A percentile compares a stretch with the other conserved stretches of the same genome.
Evolutionary conservation across 2,888 invertebrate species (phyloP).

Genomic region (Amiota communis): DNA sequence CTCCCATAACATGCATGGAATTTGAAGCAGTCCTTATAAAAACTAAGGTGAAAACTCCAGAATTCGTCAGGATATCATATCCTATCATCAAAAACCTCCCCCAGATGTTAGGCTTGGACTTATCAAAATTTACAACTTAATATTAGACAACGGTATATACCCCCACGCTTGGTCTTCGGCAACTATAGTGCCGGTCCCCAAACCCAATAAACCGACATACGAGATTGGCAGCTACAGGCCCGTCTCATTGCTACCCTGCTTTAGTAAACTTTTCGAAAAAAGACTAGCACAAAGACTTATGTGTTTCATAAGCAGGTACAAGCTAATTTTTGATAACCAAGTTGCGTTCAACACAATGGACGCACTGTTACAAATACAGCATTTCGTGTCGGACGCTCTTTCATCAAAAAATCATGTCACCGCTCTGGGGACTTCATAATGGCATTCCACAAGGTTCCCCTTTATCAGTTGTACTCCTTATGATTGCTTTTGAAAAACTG

Average conservation of each 20-base stretch:
- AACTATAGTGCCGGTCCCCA: background rate
- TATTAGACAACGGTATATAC: background rate
- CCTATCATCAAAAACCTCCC: background rate
- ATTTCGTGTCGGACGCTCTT: background rate
- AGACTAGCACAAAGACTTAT: background rate
- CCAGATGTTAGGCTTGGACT: background rate
- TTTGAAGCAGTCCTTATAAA: background rate
- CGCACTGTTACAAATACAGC: background rate
- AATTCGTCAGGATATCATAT: background rate
- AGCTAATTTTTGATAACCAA: background rate
- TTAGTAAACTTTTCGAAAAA: background rate
- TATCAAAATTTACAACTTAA: conserved; percentile 4
- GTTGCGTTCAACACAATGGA: background rate
- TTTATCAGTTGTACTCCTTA: too few relatives aligned
- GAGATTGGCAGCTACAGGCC: background rate
- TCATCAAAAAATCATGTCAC: background rate
- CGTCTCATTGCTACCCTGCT: background rate
- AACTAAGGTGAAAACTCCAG: background rate
- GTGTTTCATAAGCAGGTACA: background rate
- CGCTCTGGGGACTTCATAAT: too few relatives aligned
- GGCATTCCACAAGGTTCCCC: too few relatives aligned
- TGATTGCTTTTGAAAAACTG: too few relatives aligned
- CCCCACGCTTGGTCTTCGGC: background rate
- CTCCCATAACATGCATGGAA: background rate
- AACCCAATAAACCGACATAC: background rate